Conservation (phyloP, 2,797 vertebrate genomes). For the Cynodonichthys magdalenae region DNA sequence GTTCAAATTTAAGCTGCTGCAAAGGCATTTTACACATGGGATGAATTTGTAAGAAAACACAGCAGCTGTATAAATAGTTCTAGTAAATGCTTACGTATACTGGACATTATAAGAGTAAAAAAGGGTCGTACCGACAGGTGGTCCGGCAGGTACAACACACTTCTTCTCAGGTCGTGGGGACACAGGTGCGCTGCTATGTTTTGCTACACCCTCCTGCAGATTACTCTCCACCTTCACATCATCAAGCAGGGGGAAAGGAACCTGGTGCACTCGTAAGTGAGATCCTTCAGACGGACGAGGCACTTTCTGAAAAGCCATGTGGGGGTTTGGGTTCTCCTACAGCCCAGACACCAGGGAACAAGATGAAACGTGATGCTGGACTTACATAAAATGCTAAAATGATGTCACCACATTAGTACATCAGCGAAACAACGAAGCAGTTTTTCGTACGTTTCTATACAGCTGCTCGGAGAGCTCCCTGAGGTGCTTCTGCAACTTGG, state of each 20-base stretch:
- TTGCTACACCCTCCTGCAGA: slow-evolving; percentile 86
- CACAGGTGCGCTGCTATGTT: slow-evolving; percentile 79
- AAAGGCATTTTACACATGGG: background rate
- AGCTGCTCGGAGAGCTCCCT: slow-evolving; percentile 96
- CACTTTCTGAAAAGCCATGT: slow-evolving; percentile 98
- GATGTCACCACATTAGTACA: background rate
- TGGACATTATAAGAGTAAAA: slow-evolving; percentile 4
- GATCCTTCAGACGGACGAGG: slow-evolving; percentile 96
- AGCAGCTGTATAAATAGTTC: background rate
- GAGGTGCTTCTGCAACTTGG: slow-evolving; percentile 90
- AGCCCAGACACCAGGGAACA: slow-evolving; percentile 13
- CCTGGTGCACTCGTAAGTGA: slow-evolving; percentile 92
- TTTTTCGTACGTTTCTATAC: slow-evolving; percentile 90
- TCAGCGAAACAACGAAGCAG: background rate
- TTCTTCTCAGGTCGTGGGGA: slow-evolving; percentile 86
- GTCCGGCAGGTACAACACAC: slow-evolving; percentile 93
- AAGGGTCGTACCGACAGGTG: slow-evolving; percentile 89
- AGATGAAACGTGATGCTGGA: slow-evolving; percentile 8
- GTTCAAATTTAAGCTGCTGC: background rate
- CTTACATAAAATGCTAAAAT: background rate
- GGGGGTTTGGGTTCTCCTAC: slow-evolving; percentile 97
- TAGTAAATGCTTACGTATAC: background rate
- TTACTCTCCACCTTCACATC: slow-evolving; percentile 87
- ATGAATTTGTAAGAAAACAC: background rate
- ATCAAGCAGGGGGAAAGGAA: slow-evolving; percentile 90